These are phyloP conservation scores for Philereme vetulata DNA, from an alignment of 2,888 invertebrate species.

Conservation along the genomic window DNA sequence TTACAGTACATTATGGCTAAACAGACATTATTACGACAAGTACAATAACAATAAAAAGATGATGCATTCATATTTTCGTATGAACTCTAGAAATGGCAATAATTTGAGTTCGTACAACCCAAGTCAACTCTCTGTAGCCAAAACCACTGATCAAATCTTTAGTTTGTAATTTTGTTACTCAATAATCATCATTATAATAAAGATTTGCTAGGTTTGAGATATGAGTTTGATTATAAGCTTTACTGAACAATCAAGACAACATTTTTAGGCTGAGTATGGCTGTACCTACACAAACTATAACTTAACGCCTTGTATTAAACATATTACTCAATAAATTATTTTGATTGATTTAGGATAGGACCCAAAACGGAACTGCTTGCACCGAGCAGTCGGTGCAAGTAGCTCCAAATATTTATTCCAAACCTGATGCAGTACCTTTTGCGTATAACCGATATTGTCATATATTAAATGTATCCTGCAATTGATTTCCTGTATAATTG, in stretches of 20 bases:
- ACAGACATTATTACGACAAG: not conserved
- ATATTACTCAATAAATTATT: no score
- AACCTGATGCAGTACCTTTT: not conserved
- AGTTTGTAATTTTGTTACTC: not conserved
- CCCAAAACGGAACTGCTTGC: no score
- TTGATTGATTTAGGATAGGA: no score
- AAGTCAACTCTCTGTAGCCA: not conserved
- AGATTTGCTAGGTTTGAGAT: not conserved
- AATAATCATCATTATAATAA: not conserved
- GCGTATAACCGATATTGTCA: not conserved
- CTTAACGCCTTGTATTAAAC: no score
- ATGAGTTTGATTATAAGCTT: not conserved
- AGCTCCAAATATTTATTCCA: not conserved
- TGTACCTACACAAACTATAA: no score
- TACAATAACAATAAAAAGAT: conserved; percentile 1
- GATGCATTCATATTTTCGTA: not conserved
- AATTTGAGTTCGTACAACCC: not conserved
- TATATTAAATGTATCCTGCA: not conserved
- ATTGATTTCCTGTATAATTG: not conserved
- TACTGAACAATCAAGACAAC: not conserved
- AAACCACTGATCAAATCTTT: not conserved
- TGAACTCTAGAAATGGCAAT: not conserved
- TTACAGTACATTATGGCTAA: not conserved
- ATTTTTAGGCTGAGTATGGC: not conserved
- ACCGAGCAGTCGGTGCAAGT: no score